Conservation (phyloP, 2,888 invertebrate species). For the Thymelicus lineola region DNA sequence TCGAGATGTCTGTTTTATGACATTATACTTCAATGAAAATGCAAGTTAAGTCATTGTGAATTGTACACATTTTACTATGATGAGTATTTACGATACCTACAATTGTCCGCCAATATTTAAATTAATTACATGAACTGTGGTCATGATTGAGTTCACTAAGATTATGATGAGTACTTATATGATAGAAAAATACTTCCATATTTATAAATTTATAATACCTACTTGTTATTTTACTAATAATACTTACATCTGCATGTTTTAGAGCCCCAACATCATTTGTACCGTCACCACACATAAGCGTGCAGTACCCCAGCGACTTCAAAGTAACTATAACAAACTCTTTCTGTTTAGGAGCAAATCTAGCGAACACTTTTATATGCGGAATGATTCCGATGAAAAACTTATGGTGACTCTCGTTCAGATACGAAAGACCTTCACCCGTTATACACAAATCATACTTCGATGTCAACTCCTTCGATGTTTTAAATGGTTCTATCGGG, state of each 20-base stretch:
- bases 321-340: constrained; percentile 96
- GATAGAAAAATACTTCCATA: neutral
- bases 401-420: constrained; percentile 86
- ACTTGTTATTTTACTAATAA: neutral
- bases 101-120: too few relatives aligned
- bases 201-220: neutral
- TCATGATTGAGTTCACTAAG: too few relatives aligned
- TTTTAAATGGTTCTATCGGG: constrained; percentile 79
- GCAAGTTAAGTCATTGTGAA: too few relatives aligned
- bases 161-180: too few relatives aligned
- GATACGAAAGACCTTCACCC: constrained; percentile 93
- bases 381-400: constrained; percentile 92
- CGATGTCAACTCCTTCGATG: constrained; percentile 85
- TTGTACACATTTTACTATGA: too few relatives aligned
- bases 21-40: too few relatives aligned
- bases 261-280: constrained; percentile 99
- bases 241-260: constrained; percentile 98
- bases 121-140: too few relatives aligned
- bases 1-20: too few relatives aligned
- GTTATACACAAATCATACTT: constrained; percentile 97
- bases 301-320: constrained; percentile 94
- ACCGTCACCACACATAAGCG: constrained; percentile 99
- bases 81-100: too few relatives aligned
- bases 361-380: constrained; percentile 95
- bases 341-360: constrained; percentile 99